Base-by-base conservation (phyloP, 2,113 vertebrate species). In the Pseudorasbora parva region DNA sequence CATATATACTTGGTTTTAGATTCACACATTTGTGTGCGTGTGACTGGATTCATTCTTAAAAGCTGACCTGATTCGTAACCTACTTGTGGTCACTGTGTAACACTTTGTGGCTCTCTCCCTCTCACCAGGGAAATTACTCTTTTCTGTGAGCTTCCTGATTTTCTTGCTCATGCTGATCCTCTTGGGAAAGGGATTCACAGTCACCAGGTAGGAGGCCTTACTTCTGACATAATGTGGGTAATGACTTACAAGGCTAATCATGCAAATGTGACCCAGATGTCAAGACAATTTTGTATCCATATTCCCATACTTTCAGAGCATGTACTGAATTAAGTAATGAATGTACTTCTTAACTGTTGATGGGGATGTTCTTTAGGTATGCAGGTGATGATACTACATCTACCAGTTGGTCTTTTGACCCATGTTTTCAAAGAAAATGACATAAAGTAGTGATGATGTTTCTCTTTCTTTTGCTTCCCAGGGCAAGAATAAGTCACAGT, bases 131-230 rank as follows among this genome's bases (percentile, higher is more conserved):
- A 98, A 97, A 93, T 94, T 97, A 90, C 93, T 98, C 82, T 97
- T 97, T 93, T 98, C 97, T 27, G 92, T 96, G 92, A 97, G 96
- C 91, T 97, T 97, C 93, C 92, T 98, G 92, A 93, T 97, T 89
- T 98, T 97, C 91, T 94, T 97, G 77, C 94, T 98, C 87, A 96
- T 97, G 94, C 95, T 98, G 84, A 97, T 98, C 84, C 93, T 98
- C 72, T 90, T 98, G 91, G 97, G 96, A 30, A 98, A 98, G 93
- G 97, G 97, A 87, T 97, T 98, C 93, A 97, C 97, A 5, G 96
- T 98, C 91, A 98, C 97, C 89, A 96, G 95, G 94, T 94, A 84
- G 82, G 92, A 72, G 10, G 78, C 82, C 78, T 45, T 62, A 80
- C 27, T 47, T 68, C 19, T 62, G 21, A 71, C 54, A 8, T 51